Evolutionary conservation across 2,113 vertebrate genomes (phyloP), one percentile per base, ranked within the genome.

Genomic region (Paralichthys olivaceus): DNA sequence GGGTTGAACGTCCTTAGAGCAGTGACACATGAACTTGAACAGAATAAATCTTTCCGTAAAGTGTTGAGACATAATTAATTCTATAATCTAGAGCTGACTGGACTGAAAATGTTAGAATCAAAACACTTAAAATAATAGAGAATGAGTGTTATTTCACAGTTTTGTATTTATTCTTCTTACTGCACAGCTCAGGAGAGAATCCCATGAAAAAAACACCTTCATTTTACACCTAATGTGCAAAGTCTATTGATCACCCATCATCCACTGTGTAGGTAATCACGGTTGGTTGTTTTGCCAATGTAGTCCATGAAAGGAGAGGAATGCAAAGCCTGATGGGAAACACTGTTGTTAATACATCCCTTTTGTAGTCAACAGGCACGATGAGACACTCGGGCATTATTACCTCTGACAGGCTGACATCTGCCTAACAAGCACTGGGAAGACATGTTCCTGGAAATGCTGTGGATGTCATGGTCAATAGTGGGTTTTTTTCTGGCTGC

Each of bases 321-420:
- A 69, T 25, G 15, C 54, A 29, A 13, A 25, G 47, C 15, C 19
- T 53, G 15, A 51, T 68, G 34, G 49, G 23, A 57, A 19, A 28
- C 2, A 34, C 1, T 34, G 20, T 29, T 66, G 23, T 54, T 80
- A 68, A 59, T 56, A 12, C 63, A 79, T 20, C 47, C 32, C 58
- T 77, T 67, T 47, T 51, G 28, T 17, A 51, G 69, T 54, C 66
- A 32, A 61, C 68, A 29, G 19, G 58, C 15, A 55, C 65, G 49
- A 40, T 23, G 19, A 37, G 49, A 23, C 60, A 55, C 37, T 32
- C 29, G 11, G 8, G 29, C 23, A 40, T 69, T 20, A 40, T 75
- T 4, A 55, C 43, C 72, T 32, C 75, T 72, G 68, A 68, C 32
- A 67, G 22, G 25, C 49, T 43, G 56, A 56, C 45, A 55, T 55